A percentile compares a stretch with the other conserved stretches of the same genome.
phyloP scores from a whole-genome alignment of 2,888 invertebrate species.

The Caenorhabditis sp. region DNA sequence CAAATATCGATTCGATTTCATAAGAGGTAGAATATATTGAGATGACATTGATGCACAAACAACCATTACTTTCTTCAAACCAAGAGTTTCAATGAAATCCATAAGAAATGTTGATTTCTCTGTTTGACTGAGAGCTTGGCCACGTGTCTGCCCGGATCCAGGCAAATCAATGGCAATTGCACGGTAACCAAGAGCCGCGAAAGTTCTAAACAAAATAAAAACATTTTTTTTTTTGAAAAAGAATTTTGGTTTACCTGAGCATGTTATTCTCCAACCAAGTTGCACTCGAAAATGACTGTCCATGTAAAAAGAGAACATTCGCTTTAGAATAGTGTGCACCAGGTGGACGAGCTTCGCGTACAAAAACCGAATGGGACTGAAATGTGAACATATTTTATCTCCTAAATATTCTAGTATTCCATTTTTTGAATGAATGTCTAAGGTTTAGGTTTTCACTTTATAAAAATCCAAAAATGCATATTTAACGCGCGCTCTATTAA shows the following conservation, averaged over 20 bases:
- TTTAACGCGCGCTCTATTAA: too few species aligned
- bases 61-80: constrained; percentile 49
- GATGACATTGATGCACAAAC: constrained; percentile 56
- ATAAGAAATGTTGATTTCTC: constrained; percentile 43
- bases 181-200: constrained; percentile 54
- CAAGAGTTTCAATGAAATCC: constrained; percentile 43
- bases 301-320: constrained; percentile 51
- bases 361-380: constrained; percentile 48
- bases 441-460: too few species aligned
- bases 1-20: constrained; percentile 34
- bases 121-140: constrained; percentile 30
- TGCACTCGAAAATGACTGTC: constrained; percentile 51
- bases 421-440: too few species aligned
- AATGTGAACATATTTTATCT: too few species aligned
- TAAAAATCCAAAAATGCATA: too few species aligned
- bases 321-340: constrained; percentile 52
- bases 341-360: constrained; percentile 51
- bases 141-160: constrained; percentile 48
- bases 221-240: constrained; percentile 2
- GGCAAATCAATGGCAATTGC: constrained; percentile 54
- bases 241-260: constrained; percentile 21
- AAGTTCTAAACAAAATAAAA: constrained; percentile 16
- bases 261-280: constrained; percentile 52
- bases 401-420: too few species aligned
- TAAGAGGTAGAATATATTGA: constrained; percentile 53